These are phyloP conservation scores for Xerus rutilus DNA, from an alignment of 2,797 vertebrate species.

Conservation along the genomic window DNA sequence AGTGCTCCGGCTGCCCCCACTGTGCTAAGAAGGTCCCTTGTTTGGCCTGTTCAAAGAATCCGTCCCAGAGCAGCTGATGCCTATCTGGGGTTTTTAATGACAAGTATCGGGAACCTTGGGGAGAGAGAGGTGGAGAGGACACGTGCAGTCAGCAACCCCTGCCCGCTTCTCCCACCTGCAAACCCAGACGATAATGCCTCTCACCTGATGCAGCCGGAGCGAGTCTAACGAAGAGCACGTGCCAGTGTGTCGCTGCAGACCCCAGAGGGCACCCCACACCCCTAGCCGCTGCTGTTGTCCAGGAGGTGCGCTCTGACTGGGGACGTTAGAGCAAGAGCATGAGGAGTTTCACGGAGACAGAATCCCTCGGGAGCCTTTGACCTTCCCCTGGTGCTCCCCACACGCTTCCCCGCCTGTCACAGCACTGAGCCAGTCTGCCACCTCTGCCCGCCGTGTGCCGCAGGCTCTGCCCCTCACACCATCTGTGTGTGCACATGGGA, in stretches of 20 bases:
- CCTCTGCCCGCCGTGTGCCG: no score
- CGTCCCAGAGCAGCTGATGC: not conserved
- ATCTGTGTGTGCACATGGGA: not conserved
- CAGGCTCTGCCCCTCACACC: not conserved
- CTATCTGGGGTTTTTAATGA: not conserved
- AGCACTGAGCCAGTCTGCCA: not conserved
- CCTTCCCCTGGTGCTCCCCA: not conserved
- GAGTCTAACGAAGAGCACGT: not conserved
- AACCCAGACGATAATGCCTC: fast-evolving
- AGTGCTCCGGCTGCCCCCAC: fast-evolving
- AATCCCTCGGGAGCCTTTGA: not conserved
- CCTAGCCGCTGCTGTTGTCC: not conserved
- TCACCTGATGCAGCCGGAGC: not conserved
- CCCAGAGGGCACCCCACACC: not conserved
- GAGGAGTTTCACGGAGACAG: not conserved
- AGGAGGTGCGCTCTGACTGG: no score
- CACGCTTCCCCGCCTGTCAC: no score
- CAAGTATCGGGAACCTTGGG: not conserved
- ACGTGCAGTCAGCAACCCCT: fast-evolving
- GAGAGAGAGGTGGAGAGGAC: not conserved
- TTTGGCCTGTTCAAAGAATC: no score
- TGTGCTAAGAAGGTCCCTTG: not conserved
- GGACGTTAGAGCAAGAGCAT: not conserved
- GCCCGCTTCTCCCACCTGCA: not conserved
- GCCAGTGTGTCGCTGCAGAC: not conserved